phyloP scores from a whole-genome alignment of 2,797 vertebrate species.

The Chromobotia macracanthus region DNA sequence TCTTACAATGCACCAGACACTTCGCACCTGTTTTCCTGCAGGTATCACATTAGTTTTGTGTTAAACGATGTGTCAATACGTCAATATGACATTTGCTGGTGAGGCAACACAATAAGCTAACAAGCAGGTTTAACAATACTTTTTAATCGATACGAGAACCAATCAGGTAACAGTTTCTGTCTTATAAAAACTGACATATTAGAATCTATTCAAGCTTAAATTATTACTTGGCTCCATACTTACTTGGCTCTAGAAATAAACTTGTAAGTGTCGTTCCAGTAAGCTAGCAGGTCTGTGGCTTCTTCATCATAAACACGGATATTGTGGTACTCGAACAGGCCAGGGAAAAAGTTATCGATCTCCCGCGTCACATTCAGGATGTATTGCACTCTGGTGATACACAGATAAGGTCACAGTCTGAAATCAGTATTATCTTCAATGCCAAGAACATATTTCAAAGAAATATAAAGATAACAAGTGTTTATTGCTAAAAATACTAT shows the following conservation, averaged over 20 bases:
- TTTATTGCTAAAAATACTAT: neutral
- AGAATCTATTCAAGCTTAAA: neutral
- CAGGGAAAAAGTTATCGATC: slow-evolving; percentile 98
- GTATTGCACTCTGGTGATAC: slow-evolving; percentile 82
- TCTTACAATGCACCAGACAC: slow-evolving; percentile 98
- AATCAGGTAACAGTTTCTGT: too few relatives aligned
- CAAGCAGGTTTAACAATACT: too few relatives aligned
- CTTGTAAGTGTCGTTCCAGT: slow-evolving; percentile 99
- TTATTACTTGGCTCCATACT: slow-evolving; percentile 44
- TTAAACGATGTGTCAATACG: neutral
- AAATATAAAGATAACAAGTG: too few relatives aligned
- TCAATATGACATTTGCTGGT: neutral
- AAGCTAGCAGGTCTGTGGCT: slow-evolving; percentile 94
- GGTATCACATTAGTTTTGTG: slow-evolving; percentile 14
- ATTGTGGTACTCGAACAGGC: slow-evolving; percentile 95
- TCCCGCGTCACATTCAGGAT: slow-evolving; percentile 97
- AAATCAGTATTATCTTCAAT: slow-evolving; percentile 10
- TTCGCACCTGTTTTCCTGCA: slow-evolving; percentile 92
- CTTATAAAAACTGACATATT: neutral
- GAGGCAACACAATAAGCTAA: neutral
- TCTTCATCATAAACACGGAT: slow-evolving; percentile 97
- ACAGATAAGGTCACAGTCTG: neutral
- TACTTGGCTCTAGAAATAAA: slow-evolving; percentile 99
- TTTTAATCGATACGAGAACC: neutral
- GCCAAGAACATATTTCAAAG: neutral